Evolutionary conservation across 2,113 vertebrate genomes (phyloP), one percentile per base, ranked within the genome.

Genomic region (Turnix velox): DNA sequence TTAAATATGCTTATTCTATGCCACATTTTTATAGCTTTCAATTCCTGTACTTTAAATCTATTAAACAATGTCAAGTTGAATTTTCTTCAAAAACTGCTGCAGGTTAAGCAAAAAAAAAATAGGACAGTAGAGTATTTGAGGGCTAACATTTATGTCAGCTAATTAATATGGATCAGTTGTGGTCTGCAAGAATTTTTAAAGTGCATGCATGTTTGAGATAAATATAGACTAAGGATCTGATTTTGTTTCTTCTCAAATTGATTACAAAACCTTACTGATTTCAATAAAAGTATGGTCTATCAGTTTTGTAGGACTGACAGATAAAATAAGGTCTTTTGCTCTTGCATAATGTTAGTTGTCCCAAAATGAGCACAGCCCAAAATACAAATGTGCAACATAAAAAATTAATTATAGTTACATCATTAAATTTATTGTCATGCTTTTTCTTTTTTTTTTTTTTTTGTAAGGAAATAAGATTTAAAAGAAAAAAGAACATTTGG

Each of bases 161-260:
- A 95, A 97, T 97, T 97, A 97, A 97, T 97, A 96, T 88, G 78
- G 86, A 93, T 97, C 76, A 95, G 90, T 96, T 94, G 95, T 94
- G 91, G 91, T 94, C 97, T 88, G 89, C 68, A 91, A 95, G 84
- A 91, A 87, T 90, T 93, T 96, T 74, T 83, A 88, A 92, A 94
- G 93, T 95, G 82, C 72, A 73, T 82, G 81, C 30, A 61, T 68
- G 45, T 87, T 85, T 84, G 58, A 93, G 82, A 91, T 49, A 92
- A 92, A 95, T 76, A 85, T 68, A 96, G 82, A 93, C 40, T 68
- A 80, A 78, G 48, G n/a, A 75, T 81, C 22, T 93, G 69, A 95
- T 89, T 88, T 84, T 65, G 27, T 51, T 90, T 54, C 31, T 88
- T 80, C 62, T 72, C 24, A 55, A 67, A 91, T 19, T 65, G 68